A percentile compares a stretch with the other conserved stretches of the same genome.
Evolutionary conservation across 2,797 vertebrate genomes (phyloP).

Genomic region (Nannoperca australis): DNA sequence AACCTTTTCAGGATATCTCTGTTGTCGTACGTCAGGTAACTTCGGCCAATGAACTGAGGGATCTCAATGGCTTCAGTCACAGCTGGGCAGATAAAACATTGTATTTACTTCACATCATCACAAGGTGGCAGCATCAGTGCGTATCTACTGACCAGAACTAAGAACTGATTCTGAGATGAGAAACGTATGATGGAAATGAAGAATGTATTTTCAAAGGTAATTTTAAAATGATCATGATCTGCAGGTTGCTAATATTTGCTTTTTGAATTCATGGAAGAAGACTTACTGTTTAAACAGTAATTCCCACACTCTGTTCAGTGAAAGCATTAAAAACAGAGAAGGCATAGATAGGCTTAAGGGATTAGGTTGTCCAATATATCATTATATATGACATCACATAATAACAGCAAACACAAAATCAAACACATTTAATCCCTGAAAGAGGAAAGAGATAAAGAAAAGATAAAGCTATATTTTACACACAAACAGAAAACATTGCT

Average conservation of each 20-base stretch:
- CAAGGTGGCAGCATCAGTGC: constrained; percentile 68
- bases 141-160: neutral
- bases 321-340: constrained; percentile 78
- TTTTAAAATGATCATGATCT: neutral
- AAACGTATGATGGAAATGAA: neutral
- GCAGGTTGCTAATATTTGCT: neutral
- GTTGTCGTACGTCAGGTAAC: constrained; percentile 93
- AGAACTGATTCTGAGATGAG: neutral
- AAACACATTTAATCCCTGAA: constrained; percentile 29
- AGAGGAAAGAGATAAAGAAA: neutral
- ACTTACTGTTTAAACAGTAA: constrained; percentile 99
- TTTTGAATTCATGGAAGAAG: constrained; percentile 25
- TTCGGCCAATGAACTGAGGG: constrained; percentile 96
- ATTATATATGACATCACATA: constrained; percentile 36
- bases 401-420: constrained; percentile 11
- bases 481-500: neutral
- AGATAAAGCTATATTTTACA: constrained; percentile 17
- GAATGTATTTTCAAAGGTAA: neutral
- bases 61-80: constrained; percentile 96
- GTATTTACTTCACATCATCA: constrained; percentile 59
- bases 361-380: constrained; percentile 47
- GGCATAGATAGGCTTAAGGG: constrained; percentile 63
- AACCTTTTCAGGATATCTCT: constrained; percentile 95
- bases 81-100: constrained; percentile 78
- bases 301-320: constrained; percentile 95